Base-by-base conservation (phyloP, 2,888 invertebrate species). In the Thera britannica region DNA sequence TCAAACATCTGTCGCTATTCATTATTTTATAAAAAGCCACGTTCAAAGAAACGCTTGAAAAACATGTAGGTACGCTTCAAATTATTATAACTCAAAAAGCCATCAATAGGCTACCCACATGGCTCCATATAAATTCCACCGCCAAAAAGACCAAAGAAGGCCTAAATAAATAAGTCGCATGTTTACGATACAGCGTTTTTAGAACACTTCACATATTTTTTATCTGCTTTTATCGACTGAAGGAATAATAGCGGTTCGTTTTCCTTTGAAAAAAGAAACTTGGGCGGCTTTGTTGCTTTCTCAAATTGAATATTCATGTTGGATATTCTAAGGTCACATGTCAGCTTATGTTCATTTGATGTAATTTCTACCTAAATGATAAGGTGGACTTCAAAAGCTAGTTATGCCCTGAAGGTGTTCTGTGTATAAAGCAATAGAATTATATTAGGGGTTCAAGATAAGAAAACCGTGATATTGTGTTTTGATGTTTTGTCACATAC, bases 61-160 rank as follows among this genome's bases (percentile, higher is more conserved):
- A 73, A 77, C 73, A 80, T 72, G 76, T 77, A 68, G 75, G 71
- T 71, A 70, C 23, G 23, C 23, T 23, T 23, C 23, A 72, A 69
- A 75, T 51, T 79, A 77, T 80, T 84, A 84, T 83, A 83, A 78
- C 83, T 83, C 83, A 84, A 86, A 85, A 80, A 80, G 75, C 72
- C 79, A 79, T 83, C 79, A 81, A 82, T 72, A 78, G 58, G 69
- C 65, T 65, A 72, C 72, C 72, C 64, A 74, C 71, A 75, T 70
- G 76, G 81, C 75, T 80, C 76, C 73, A 76, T 76, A 76, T 79
- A 80, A 78, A 72, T 72, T 77, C 65, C 69, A 38, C 63, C 48
- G 55, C 67, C 68, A 77, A 79, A 75, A 74, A 76, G 70, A 72
- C 61, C 74, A 76, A 77, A 75, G 73, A 63, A 74, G 75, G 75